A percentile compares a stretch with the other conserved stretches of the same genome.
Evolutionary conservation across 2,888 invertebrate species (phyloP).

Genomic region (Noctua pronuba): DNA sequence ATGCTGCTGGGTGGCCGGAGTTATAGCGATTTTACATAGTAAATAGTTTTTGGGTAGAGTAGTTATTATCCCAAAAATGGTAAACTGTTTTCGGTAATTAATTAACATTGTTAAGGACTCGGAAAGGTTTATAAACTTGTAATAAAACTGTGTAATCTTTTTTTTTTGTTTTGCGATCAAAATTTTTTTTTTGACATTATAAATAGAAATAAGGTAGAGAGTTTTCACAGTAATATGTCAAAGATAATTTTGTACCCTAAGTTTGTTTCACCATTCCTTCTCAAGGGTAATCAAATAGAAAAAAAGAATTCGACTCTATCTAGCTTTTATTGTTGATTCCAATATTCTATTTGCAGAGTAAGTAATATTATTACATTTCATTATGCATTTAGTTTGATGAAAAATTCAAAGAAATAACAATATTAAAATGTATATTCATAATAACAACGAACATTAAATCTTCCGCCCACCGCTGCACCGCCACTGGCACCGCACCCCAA

Average conservation of each 20-base stretch:
- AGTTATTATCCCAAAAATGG: neutral
- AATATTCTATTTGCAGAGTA: neutral
- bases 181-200: neutral
- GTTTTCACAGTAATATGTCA: neutral
- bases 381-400: neutral
- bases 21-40: conserved; percentile 49
- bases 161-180: neutral
- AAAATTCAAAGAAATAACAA: too few relatives aligned
- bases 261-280: neutral
- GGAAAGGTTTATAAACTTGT: neutral
- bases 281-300: too few relatives aligned
- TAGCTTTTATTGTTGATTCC: neutral
- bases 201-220: neutral
- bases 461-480: conserved; percentile 33
- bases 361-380: neutral
- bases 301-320: too few relatives aligned
- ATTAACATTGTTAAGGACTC: neutral
- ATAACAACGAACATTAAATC: neutral
- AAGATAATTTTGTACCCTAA: neutral
- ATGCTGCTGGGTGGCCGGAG: conserved; percentile 49
- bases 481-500: conserved; percentile 43
- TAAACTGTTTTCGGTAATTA: neutral
- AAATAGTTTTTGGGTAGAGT: neutral
- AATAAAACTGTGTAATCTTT: neutral
- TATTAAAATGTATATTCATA: too few relatives aligned